phyloP scores from a whole-genome alignment of 1,140 invertebrate species.

The Trachymyrmex septentrionalis region DNA sequence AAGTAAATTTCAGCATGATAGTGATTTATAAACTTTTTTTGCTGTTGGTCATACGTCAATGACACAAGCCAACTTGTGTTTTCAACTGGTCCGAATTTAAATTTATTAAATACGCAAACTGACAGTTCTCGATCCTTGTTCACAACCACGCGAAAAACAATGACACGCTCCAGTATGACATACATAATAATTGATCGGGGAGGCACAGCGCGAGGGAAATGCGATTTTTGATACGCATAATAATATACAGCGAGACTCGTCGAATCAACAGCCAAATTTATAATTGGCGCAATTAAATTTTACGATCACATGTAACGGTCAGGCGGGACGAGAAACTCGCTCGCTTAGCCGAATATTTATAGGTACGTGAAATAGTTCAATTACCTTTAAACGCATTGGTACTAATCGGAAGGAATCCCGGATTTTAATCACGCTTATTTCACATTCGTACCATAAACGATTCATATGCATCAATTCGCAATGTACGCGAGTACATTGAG shows the following conservation, averaged over 20 bases:
- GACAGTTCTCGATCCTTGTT: conserved; percentile 37
- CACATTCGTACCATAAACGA: conserved; percentile 42
- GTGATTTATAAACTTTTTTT: conserved; percentile 43
- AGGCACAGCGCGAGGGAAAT: background rate
- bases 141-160: conserved; percentile 16
- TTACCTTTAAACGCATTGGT: conserved; percentile 48
- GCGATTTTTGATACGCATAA: background rate
- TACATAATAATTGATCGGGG: background rate
- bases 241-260: conserved; percentile 50
- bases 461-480: conserved; percentile 49
- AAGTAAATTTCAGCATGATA: background rate
- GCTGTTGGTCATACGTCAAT: background rate
- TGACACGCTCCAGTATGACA: conserved; percentile 19
- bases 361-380: conserved; percentile 48
- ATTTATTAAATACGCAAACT: conserved; percentile 25
- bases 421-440: conserved; percentile 38
- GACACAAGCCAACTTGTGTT: conserved; percentile 26
- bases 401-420: conserved; percentile 19
- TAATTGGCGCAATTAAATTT: conserved; percentile 49
- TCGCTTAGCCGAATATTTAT: conserved; percentile 47
- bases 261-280: conserved; percentile 45
- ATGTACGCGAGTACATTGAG: background rate
- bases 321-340: background rate
- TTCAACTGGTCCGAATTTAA: conserved; percentile 10
- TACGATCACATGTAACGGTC: conserved; percentile 23